phyloP scores from a whole-genome alignment of 2,113 vertebrate species.

The Arenaria interpres region DNA sequence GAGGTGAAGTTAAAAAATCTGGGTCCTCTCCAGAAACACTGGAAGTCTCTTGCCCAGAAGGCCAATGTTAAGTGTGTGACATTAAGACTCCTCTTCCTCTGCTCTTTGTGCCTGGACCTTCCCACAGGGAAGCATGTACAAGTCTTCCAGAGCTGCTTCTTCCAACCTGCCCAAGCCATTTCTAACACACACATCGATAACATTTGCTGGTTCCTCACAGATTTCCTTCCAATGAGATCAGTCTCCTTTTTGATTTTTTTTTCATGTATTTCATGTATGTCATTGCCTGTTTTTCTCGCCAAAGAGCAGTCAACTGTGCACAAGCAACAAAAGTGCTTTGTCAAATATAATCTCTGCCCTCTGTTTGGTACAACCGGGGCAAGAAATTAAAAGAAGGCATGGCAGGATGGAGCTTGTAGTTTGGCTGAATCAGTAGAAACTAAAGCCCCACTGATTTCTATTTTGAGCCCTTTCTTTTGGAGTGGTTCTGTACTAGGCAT shows the following conservation, averaged over 20 bases:
- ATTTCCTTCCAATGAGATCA: not conserved
- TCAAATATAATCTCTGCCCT: not conserved
- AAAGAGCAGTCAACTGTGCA: not conserved
- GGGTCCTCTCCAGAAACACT: not conserved
- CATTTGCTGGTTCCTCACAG: not conserved
- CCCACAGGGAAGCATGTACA: not conserved
- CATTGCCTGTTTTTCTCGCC: not conserved
- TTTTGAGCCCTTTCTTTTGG: slow-evolving; percentile 31
- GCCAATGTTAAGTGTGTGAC: not conserved
- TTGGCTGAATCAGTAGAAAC: not conserved
- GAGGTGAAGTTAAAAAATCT: not conserved
- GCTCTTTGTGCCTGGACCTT: not conserved
- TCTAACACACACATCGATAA: not conserved
- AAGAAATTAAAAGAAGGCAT: not conserved
- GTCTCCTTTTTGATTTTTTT: not conserved
- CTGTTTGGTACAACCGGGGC: not conserved
- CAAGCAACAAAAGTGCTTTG: not conserved
- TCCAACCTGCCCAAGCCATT: not conserved
- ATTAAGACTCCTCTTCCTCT: not conserved
- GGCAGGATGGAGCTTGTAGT: not conserved
- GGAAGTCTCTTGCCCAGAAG: not conserved
- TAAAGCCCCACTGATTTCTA: not conserved
- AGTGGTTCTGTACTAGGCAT: not conserved
- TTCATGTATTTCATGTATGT: not conserved
- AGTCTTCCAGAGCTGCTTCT: not conserved